Conservation (phyloP, 2,797 vertebrate species). For the Macroramphosus scolopax region DNA sequence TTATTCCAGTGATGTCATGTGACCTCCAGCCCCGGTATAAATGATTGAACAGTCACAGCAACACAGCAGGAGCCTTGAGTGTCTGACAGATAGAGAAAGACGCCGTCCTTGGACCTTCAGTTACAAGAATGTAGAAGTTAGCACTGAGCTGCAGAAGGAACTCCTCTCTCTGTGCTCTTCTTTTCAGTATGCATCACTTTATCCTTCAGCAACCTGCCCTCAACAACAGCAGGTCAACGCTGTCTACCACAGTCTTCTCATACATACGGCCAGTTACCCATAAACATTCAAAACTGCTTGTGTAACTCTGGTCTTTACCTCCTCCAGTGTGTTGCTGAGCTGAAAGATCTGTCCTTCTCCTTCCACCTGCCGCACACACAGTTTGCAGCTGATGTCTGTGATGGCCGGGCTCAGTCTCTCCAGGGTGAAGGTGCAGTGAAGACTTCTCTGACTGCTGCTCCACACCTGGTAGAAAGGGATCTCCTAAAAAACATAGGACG, state of each 20-base stretch:
- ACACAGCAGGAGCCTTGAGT: slow-evolving; percentile 42
- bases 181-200: slow-evolving; percentile 1
- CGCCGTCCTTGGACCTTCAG: no score
- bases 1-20: slow-evolving; percentile 61
- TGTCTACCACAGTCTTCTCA: background rate
- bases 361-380: slow-evolving; percentile 96
- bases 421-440: slow-evolving; percentile 94
- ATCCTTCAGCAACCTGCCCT: background rate
- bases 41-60: slow-evolving; percentile 66
- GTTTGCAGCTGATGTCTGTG: slow-evolving; percentile 90
- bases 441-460: slow-evolving; percentile 89
- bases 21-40: slow-evolving; percentile 56
- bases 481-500: slow-evolving; percentile 74
- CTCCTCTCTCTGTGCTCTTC: background rate
- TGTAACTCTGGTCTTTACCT: slow-evolving; percentile 81
- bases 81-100: slow-evolving; percentile 39
- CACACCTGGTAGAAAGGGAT: slow-evolving; percentile 96
- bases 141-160: slow-evolving; percentile 2
- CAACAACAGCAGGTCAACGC: background rate
- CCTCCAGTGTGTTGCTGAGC: slow-evolving; percentile 89
- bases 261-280: background rate
- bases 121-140: no score
- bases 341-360: slow-evolving; percentile 99
- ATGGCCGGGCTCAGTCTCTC: slow-evolving; percentile 90
- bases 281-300: background rate